Conservation (phyloP, 2,888 invertebrate genomes). For the Griposia aprilina region DNA sequence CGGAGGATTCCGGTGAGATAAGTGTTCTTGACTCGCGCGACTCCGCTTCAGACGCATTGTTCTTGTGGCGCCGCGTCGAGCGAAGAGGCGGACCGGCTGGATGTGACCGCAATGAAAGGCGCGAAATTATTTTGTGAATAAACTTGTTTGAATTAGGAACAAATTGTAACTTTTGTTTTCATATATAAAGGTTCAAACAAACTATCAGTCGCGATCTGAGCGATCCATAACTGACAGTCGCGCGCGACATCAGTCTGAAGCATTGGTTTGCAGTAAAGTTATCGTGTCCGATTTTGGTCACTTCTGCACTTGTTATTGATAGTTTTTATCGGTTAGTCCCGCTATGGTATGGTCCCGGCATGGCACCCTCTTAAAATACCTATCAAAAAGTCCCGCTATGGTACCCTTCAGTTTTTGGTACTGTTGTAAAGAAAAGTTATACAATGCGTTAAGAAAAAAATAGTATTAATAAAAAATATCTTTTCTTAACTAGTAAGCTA, state of each 20-base stretch:
- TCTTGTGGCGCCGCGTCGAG: constrained; percentile 66
- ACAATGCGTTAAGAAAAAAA: too few species aligned
- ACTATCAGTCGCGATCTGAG: constrained; percentile 11
- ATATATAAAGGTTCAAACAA: not conserved
- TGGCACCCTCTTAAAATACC: too few species aligned
- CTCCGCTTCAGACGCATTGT: constrained; percentile 68
- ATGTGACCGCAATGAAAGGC: constrained; percentile 55
- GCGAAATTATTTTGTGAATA: constrained; percentile 49
- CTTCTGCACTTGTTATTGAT: not conserved
- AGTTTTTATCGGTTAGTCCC: too few species aligned
- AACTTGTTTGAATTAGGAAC: constrained; percentile 46
- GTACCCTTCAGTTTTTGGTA: too few species aligned
- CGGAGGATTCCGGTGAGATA: too few species aligned
- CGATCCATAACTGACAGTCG: not conserved
- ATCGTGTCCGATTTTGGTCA: not conserved
- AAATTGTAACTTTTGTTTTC: constrained; percentile 22
- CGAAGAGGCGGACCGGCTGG: constrained; percentile 46
- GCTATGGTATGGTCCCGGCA: too few species aligned
- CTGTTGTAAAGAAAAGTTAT: too few species aligned
- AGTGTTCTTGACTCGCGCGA: too few species aligned
- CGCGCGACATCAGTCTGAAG: not conserved
- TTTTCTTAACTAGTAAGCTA: too few species aligned
- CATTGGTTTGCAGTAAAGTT: not conserved
- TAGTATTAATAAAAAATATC: too few species aligned
- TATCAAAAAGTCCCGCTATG: too few species aligned